Evolutionary conservation across 1,140 invertebrate species (phyloP), one percentile per base, ranked within the genome.

Genomic region (Zaprionus camerounensis): DNA sequence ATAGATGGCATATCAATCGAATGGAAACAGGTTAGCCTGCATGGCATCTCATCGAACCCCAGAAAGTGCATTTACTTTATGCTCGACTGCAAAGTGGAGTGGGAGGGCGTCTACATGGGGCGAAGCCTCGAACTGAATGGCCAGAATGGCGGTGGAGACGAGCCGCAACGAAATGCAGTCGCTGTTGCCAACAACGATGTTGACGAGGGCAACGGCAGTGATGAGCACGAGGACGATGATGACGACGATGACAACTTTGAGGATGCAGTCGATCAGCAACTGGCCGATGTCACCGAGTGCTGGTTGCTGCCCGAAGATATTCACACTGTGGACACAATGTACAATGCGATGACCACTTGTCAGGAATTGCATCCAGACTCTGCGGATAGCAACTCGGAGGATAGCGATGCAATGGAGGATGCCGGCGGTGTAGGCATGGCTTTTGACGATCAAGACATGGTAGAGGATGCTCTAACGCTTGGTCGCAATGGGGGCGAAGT

Each of bases 21-120:
- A 13, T 92, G 91, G 91, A 90, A 90, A 53, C 83, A 92, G 51
- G 91, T 92, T 0, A 90, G 91, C 49, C 73, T 92, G 7, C 91
- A 92, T 64, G 91, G 90, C 9, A 91, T 92, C 53, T 81, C 91
- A 0, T 74, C 87, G 12, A 85, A 81, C 44, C 91, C 91, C 26
- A 64, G 71, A 0, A 92, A 92, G 59, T 92, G 91, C 56, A 92
- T 92, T 76, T 92, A 92, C 58, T 92, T 92, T 38, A 92, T 92
- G 87, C 56, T 92, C 34, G 91, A 92, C 62, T 84, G 91, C 46
- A 82, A 91, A 73, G 78, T 92, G 12, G 73, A 80, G 28, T 92
- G 91, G 91, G 74, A 63, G n/a, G 91, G 91, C 5, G 72, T 88
- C 12, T 91, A 88, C 20, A 92, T 68, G 55, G 78, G 56, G 20